These are phyloP conservation scores for Coturnix japonica DNA, from an alignment of 2,113 vertebrate genomes.

Conservation along the genomic window DNA sequence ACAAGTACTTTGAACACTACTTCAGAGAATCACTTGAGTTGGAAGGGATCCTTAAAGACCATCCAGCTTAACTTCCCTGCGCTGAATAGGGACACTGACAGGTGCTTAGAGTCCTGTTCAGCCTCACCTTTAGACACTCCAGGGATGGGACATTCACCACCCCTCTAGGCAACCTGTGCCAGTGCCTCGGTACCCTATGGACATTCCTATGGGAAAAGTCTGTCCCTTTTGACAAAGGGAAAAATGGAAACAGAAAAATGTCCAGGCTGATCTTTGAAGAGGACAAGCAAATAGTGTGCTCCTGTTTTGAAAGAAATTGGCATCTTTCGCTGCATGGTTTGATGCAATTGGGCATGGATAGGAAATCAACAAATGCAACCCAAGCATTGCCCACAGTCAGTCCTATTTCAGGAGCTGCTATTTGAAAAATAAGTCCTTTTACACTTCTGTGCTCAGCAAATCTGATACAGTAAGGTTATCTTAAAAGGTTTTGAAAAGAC, in stretches of 20 bases:
- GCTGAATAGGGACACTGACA: too few species aligned
- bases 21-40: neutral
- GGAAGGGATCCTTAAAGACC: too few species aligned
- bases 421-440: neutral
- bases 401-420: neutral
- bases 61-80: too few species aligned
- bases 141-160: too few species aligned
- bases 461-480: neutral
- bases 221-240: neutral
- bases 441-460: neutral
- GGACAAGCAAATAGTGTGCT: neutral
- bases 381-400: accelerated
- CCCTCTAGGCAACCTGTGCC: too few species aligned
- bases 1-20: neutral
- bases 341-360: neutral
- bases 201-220: neutral
- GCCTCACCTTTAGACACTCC: too few species aligned
- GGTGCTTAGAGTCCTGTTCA: too few species aligned
- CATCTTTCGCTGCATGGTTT: neutral
- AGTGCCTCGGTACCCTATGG: neutral
- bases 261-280: neutral
- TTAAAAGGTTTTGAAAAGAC: neutral
- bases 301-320: neutral
- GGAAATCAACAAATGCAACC: neutral
- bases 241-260: neutral